These are phyloP conservation scores for Echiichthys vipera DNA, from an alignment of 2,797 vertebrate genomes.

Conservation along the genomic window DNA sequence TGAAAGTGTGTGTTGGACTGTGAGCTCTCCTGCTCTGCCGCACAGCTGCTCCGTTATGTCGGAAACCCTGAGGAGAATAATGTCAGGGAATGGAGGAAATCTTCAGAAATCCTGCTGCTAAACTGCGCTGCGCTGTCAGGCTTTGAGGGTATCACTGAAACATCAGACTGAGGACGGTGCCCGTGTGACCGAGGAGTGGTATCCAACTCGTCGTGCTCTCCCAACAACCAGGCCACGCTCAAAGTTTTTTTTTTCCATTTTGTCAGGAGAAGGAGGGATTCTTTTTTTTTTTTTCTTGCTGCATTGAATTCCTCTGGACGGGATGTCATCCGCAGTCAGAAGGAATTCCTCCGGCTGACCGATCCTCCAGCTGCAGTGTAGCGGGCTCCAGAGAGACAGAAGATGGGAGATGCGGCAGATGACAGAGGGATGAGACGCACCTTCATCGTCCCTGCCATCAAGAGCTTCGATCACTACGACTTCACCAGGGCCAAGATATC, in stretches of 20 bases:
- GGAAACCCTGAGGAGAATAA: slow-evolving; percentile 55
- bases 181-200: slow-evolving; percentile 35
- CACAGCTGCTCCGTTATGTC: slow-evolving; percentile 56
- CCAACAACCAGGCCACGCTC: slow-evolving; percentile 41
- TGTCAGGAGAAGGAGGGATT: slow-evolving; percentile 42
- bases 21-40: slow-evolving; percentile 17
- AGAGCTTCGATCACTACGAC: slow-evolving; percentile 96
- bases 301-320: slow-evolving; percentile 79
- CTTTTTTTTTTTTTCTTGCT: too few species aligned
- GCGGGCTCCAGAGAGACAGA: slow-evolving; percentile 41
- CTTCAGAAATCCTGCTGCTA: slow-evolving; percentile 58
- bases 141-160: slow-evolving; percentile 4
- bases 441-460: slow-evolving; percentile 96
- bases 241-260: slow-evolving; percentile 51
- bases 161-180: slow-evolving; percentile 53
- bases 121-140: slow-evolving; percentile 46
- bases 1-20: slow-evolving; percentile 12
- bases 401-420: slow-evolving; percentile 91
- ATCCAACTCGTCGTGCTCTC: slow-evolving; percentile 33
- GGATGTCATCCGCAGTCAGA: slow-evolving; percentile 74
- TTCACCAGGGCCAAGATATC: slow-evolving; percentile 95
- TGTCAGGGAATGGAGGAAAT: slow-evolving; percentile 75
- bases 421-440: slow-evolving; percentile 89
- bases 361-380: slow-evolving; percentile 61
- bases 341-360: slow-evolving; percentile 71